Base-by-base conservation (phyloP, 1,140 invertebrate genomes). In the Heliconius hewitsoni region DNA sequence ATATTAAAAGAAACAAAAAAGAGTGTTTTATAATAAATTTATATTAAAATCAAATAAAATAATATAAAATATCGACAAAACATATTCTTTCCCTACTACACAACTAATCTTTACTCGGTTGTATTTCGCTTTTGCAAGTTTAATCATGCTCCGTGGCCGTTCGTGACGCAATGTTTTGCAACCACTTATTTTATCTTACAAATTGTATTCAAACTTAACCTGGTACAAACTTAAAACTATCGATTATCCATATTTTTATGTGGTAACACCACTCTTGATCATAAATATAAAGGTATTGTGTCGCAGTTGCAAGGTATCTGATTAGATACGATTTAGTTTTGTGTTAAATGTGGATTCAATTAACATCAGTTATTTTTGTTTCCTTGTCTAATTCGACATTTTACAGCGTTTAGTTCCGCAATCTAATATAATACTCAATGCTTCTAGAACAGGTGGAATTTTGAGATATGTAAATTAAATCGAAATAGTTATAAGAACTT, bases 121-220 rank as follows among this genome's bases (percentile, higher is more conserved):
- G 91, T 91, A 89, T 92, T 94, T 91, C 88, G 91, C 92, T 93
- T 93, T 93, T 93, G 93, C 92, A 93, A 94, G 93, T 93, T 93
- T 94, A 93, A 94, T 92, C 90, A 93, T 93, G 91, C 89, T 87
- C 78, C 85, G 86, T 79, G 83, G 89, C 81, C 81, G 89, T 80
- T 94, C 91, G 93, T 94, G 93, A 94, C 91, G 91, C 91, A 93
- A 92, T 82, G 85, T 94, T 94, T 94, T 91, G 91, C 89, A 94
- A 94, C 81, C 86, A 88, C 90, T 94, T 93, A 94, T 91, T 94
- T 93, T 93, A 92, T 94, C 92, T 93, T 90, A 90, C 91, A 94
- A 94, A 93, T 94, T 93, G 92, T 93, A 89, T 91, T 90, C 90
- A 87, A 30, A 66, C 60, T 66, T 27, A 13, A 66, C 60, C 27